Evolutionary conservation across 1,140 invertebrate species (phyloP).

Genomic region (Pseudomyrmex concolor): DNA sequence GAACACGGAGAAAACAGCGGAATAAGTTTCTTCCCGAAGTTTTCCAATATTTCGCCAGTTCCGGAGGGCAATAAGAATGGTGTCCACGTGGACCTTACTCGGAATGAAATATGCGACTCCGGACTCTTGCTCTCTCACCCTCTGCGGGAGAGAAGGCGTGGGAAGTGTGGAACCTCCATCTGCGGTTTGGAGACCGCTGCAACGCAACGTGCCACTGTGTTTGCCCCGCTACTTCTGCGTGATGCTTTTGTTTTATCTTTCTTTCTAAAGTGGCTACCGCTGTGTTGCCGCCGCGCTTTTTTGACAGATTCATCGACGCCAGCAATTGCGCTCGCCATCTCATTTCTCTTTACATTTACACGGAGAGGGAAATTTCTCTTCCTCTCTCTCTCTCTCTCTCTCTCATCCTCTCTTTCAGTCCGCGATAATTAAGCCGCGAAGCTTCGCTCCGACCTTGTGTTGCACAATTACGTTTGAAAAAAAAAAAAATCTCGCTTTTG

Average conservation of each 20-base stretch:
- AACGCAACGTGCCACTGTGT: conserved; percentile 9
- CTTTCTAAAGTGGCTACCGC: conserved; percentile 26
- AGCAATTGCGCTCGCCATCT: background rate
- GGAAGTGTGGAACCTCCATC: conserved; percentile 38
- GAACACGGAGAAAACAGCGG: conserved; percentile 19
- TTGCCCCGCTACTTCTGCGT: background rate
- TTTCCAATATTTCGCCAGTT: conserved; percentile 63
- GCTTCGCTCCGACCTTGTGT: background rate
- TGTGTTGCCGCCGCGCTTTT: conserved; percentile 34
- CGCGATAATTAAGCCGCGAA: conserved; percentile 42
- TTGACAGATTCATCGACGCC: conserved; percentile 54
- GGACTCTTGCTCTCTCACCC: background rate
- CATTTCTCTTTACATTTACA: background rate
- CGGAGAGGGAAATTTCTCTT: background rate
- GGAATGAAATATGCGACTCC: conserved; percentile 52
- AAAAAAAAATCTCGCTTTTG: conserved; percentile 29
- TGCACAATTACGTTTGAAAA: conserved; percentile 42
- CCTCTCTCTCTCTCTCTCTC: background rate
- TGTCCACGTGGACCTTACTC: conserved; percentile 33
- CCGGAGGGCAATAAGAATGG: conserved; percentile 51
- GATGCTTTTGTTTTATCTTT: conserved; percentile 23
- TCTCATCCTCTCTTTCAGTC: background rate
- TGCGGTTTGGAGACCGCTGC: conserved; percentile 46
- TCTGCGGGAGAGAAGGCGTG: background rate
- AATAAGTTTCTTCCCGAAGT: conserved; percentile 57